phyloP scores from a whole-genome alignment of 2,113 vertebrate species.

The Etia nguti region DNA sequence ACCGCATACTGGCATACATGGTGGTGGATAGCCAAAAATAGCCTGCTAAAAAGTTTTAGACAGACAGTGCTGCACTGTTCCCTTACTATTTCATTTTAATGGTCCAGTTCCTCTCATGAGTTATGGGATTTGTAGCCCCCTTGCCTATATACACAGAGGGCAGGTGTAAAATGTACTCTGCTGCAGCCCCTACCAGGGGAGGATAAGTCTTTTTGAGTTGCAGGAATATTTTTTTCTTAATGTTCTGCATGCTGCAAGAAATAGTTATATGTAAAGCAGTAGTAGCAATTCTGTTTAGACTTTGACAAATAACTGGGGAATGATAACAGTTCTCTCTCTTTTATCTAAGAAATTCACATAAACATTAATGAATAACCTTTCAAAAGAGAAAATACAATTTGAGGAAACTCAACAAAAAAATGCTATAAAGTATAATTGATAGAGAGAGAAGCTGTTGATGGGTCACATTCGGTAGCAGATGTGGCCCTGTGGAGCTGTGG shows the following conservation, averaged over 20 bases:
- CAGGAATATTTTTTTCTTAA: constrained; percentile 2
- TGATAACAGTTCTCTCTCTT: constrained; percentile 19
- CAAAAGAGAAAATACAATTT: background rate
- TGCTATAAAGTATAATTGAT: background rate
- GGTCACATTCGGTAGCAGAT: constrained; percentile 38
- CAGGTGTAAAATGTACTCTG: constrained; percentile 46
- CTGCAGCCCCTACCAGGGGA: background rate
- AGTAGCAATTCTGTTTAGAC: constrained; percentile 31
- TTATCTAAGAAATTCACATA: background rate
- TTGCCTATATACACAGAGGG: background rate
- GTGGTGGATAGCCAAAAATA: constrained; percentile 50
- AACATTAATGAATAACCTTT: background rate
- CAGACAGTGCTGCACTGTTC: constrained; percentile 49
- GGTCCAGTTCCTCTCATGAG: constrained; percentile 46
- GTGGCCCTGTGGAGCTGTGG: constrained; percentile 9
- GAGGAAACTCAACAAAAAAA: background rate
- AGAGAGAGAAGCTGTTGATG: background rate
- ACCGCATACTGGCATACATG: constrained; percentile 54
- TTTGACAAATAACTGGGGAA: constrained; percentile 6
- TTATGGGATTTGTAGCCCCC: constrained; percentile 28
- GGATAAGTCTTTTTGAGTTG: constrained; percentile 16
- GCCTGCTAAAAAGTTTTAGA: constrained; percentile 30
- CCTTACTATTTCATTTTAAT: constrained; percentile 49
- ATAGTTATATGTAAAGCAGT: constrained; percentile 10
- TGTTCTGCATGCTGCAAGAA: constrained; percentile 1